phyloP scores from a whole-genome alignment of 2,888 invertebrate species.

The Craniophora ligustri region DNA sequence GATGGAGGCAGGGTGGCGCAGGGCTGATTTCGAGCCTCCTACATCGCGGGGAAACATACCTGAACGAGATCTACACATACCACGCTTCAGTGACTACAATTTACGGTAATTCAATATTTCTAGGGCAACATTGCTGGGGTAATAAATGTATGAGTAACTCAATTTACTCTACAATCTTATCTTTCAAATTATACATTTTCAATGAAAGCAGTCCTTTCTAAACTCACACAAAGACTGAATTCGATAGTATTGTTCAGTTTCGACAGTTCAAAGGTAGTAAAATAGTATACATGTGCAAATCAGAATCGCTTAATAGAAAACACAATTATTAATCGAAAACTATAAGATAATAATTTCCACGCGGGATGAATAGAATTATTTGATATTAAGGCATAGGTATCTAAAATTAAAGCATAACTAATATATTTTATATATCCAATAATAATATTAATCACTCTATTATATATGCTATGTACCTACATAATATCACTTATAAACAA shows the following conservation, averaged over 20 bases:
- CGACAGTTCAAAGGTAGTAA: background rate
- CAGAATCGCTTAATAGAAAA: constrained; percentile 6
- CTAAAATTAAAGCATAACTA: too few relatives aligned
- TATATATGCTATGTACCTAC: too few relatives aligned
- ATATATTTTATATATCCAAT: too few relatives aligned
- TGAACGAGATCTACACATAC: constrained; percentile 91
- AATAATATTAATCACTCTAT: too few relatives aligned
- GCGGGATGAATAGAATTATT: constrained; percentile 8
- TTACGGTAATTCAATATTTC: constrained; percentile 82
- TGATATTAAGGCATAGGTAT: too few relatives aligned
- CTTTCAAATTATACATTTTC: background rate
- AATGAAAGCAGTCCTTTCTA: background rate
- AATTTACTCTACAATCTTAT: background rate
- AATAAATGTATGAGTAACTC: too few relatives aligned
- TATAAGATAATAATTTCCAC: constrained; percentile 17
- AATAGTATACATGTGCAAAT: constrained; percentile 8
- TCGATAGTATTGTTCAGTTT: constrained; percentile 1
- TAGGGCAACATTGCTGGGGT: background rate
- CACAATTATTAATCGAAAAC: constrained; percentile 30
- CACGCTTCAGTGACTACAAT: constrained; percentile 88
- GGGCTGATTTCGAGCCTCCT: constrained; percentile 70
- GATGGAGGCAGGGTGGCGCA: constrained; percentile 70
- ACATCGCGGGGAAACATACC: constrained; percentile 60
- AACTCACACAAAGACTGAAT: background rate
- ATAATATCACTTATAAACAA: too few relatives aligned